Evolutionary conservation across 2,797 vertebrate species (phyloP).

Genomic region (Sebastolobus alascanus): DNA sequence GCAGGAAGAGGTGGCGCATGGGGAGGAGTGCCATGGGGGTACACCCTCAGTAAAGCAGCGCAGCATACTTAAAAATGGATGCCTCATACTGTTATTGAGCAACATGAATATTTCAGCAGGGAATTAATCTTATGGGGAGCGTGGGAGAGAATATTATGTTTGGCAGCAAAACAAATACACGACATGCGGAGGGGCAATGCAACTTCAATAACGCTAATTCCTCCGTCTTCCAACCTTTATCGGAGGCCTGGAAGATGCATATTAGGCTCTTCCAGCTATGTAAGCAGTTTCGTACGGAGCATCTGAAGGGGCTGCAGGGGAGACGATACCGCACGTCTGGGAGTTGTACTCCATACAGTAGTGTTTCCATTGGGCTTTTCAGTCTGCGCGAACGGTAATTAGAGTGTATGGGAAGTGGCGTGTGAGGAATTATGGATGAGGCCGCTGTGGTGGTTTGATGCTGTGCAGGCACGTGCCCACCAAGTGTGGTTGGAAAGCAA

Average conservation of each 20-base stretch:
- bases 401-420: slow-evolving; percentile 33
- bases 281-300: slow-evolving; percentile 54
- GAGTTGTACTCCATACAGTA: slow-evolving; percentile 33
- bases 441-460: slow-evolving; percentile 34
- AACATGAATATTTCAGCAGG: slow-evolving; percentile 66
- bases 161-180: slow-evolving; percentile 58
- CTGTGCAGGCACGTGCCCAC: slow-evolving; percentile 16
- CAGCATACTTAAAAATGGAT: slow-evolving; percentile 49
- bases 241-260: slow-evolving; percentile 10
- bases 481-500: neutral
- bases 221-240: slow-evolving; percentile 40
- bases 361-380: slow-evolving; percentile 40
- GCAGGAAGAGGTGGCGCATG: neutral
- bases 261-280: slow-evolving; percentile 35
- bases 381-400: slow-evolving; percentile 40
- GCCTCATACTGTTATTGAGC: slow-evolving; percentile 42
- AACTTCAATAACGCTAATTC: slow-evolving; percentile 68
- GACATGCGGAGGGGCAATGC: slow-evolving; percentile 29
- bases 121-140: slow-evolving; percentile 58
- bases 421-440: slow-evolving; percentile 59
- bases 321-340: slow-evolving; percentile 40
- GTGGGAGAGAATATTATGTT: slow-evolving; percentile 59
- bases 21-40: neutral
- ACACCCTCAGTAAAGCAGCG: slow-evolving; percentile 14
- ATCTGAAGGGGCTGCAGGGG: slow-evolving; percentile 22